phyloP scores from a whole-genome alignment of 2,888 invertebrate genomes.

The Stenodema calcarata region DNA sequence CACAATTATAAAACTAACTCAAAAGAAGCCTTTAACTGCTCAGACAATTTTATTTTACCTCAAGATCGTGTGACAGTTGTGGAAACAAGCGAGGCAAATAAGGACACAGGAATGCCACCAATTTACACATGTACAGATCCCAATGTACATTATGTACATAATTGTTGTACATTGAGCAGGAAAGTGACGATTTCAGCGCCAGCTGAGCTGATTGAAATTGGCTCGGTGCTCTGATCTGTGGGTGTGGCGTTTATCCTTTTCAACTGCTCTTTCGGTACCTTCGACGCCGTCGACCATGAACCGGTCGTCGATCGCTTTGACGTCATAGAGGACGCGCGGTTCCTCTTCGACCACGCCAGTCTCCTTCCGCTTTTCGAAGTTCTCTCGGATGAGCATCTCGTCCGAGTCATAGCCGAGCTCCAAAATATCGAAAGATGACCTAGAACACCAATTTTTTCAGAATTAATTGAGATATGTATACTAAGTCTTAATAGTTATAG shows the following conservation, averaged over 20 bases:
- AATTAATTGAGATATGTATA: too few relatives aligned
- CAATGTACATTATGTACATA: neutral
- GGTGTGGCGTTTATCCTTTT: neutral
- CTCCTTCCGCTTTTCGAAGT: neutral
- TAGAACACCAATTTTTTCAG: neutral
- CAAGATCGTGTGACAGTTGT: neutral
- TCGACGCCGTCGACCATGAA: neutral
- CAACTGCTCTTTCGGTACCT: neutral
- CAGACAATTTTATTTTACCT: neutral
- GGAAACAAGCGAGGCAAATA: neutral
- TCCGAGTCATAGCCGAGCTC: slow-evolving; percentile 31
- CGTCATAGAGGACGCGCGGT: neutral
- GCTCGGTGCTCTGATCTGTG: neutral
- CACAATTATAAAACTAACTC: too few relatives aligned
- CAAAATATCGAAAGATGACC: neutral
- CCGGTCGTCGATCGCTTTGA: neutral
- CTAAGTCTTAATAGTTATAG: too few relatives aligned
- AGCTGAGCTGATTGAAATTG: neutral
- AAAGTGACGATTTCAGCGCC: neutral
- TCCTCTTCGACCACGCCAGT: neutral
- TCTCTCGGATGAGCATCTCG: slow-evolving; percentile 12
- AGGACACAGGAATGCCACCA: neutral
- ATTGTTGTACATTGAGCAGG: neutral
- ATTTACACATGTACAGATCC: neutral
- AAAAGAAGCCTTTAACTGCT: neutral